Evolutionary conservation across 2,113 vertebrate species (phyloP), one percentile per base, ranked within the genome.

Genomic region (Numenius arquata): DNA sequence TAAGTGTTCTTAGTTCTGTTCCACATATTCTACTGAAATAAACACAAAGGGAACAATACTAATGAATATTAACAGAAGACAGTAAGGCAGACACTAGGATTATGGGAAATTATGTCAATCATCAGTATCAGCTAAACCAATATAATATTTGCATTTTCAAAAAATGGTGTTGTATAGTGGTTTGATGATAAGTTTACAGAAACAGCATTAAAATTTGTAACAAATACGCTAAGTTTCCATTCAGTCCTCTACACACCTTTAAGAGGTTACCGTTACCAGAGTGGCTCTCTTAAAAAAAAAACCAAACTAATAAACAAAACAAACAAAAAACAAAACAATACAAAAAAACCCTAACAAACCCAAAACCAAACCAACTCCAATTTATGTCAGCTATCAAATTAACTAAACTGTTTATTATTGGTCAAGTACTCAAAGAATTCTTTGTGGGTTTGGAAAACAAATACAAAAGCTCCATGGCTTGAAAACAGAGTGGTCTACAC

Each of bases 141-240:
- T 12, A 20, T 2, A 40, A 22, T 5, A 34, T 56, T 11, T 47
- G 22, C 18, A 59, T 25, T n/a, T 63, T 26, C 52, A 55, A 67
- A 38, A 63, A 55, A 55, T 16, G 21, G 5, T 43, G 20, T 12
- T 59, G 32, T 12, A 9, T 0, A 53, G 27, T 0, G 0, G 48
- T 61, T 66, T 61, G 20, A 38, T 15, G 18, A 0, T 47, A 71
- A 65, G 9, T 53, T n/a, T 45, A 62, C 22, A 77, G 50, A 84
- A 61, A 4, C 26, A 63, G 30, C 43, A 27, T 9, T 41, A 61
- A 47, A 15, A 48, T 67, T 22, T 29, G 2, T 15, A 61, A 40
- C 2, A 30, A 29, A 67, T 11, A 16, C 68, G 47, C 61, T 53
- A 29, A 12, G 12, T 11, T 66, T 77, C 55, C 38, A 48, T 9